Evolutionary conservation across 2,888 invertebrate species (phyloP), one percentile per base, ranked within the genome.

Genomic region (Papilio gigon): DNA sequence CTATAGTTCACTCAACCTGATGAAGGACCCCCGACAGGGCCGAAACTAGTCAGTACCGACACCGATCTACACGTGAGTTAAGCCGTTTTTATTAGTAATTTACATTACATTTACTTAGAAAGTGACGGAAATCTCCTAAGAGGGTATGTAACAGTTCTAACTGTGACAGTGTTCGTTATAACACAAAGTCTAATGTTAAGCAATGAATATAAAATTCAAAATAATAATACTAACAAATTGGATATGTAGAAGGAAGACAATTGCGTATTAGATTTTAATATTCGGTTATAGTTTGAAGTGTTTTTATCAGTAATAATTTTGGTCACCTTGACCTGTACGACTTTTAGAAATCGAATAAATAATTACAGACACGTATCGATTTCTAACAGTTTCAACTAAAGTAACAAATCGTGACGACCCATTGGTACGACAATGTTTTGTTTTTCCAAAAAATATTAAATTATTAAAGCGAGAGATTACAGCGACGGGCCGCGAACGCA

Each of bases 341-440:
- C 62, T 50, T 66, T 9, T 50, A 59, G 68, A 74, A 72, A 78
- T 67, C 69, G 64, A 75, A 72, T 73, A 77, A 73, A 76, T 80
- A 79, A 81, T 82, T 80, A 77, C 75, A 69, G 70, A 77, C 75
- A 67, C 71, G 70, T 78, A 79, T 80, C 77, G 80, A 78, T 79
- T 78, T 65, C 58, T 60, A 71, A 74, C 73, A 70, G 75, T 74
- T 75, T 74, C 68, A 74, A 70, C 72, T 76, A 76, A 76, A 75
- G 76, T 65, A 70, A 72, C 76, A 74, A 77, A 74, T 73, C 72
- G 70, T 75, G 72, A 75, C 71, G 71, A 75, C 66, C 69, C 40
- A 71, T 70, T 69, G 47, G 17, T 58, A 62, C 1, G 17, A 67
- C 27, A 25, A 8, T 22, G 17, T 64, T 12, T 0, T 20, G 27